Conservation (phyloP, 2,113 vertebrate species). For the Gallinago undulata region DNA sequence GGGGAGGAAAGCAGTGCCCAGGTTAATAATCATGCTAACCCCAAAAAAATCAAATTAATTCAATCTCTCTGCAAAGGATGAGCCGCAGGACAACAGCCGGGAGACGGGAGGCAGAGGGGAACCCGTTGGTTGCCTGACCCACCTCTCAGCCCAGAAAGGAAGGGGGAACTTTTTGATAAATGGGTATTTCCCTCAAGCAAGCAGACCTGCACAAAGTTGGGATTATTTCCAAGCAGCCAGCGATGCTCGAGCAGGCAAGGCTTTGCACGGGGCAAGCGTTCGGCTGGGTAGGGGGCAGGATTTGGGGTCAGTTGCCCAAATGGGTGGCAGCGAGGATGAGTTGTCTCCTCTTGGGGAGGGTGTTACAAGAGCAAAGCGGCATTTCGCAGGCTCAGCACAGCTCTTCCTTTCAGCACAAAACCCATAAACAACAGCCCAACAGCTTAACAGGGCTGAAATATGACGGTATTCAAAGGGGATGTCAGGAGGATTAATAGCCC, state of each 20-base stretch:
- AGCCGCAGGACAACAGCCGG: rapidly evolving
- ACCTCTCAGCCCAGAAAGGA: neutral
- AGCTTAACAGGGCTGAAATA: constrained; percentile 63
- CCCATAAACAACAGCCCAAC: neutral
- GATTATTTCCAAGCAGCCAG: neutral
- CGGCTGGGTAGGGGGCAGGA: rapidly evolving
- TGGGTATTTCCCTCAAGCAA: neutral
- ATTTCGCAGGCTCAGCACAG: constrained; percentile 10
- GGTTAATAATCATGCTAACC: neutral
- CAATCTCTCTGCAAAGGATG: neutral
- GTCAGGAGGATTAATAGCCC: constrained; percentile 47
- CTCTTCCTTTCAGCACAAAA: neutral
- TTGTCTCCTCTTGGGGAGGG: rapidly evolving
- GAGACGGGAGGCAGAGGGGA: neutral
- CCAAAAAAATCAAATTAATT: neutral
- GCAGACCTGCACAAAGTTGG: neutral
- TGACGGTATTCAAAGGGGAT: neutral
- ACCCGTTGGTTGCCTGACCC: rapidly evolving
- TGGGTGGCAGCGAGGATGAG: rapidly evolving
- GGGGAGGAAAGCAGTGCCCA: neutral
- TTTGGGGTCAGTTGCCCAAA: neutral
- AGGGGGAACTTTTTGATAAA: rapidly evolving
- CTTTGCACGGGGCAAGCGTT: rapidly evolving
- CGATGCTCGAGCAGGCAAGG: rapidly evolving
- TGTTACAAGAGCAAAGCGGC: neutral